These are phyloP conservation scores for Caranx melampygus DNA, from an alignment of 2,113 vertebrate genomes.

Conservation along the genomic window DNA sequence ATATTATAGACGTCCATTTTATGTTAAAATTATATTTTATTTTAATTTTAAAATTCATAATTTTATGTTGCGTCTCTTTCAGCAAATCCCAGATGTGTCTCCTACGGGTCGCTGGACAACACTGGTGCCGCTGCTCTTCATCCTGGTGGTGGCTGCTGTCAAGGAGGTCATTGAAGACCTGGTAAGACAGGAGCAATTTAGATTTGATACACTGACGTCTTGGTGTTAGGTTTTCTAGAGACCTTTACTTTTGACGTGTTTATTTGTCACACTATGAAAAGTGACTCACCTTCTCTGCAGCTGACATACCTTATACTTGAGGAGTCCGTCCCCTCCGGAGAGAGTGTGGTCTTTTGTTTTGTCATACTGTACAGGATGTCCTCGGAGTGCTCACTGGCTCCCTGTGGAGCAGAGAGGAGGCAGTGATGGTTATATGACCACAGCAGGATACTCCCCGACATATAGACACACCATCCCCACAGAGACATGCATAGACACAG, in stretches of 20 bases:
- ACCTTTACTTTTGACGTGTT: not conserved
- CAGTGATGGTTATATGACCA: conserved; percentile 49
- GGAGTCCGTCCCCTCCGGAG: not conserved
- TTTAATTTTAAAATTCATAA: not conserved
- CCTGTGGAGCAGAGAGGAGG: conserved; percentile 36
- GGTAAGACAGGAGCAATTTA: conserved; percentile 83
- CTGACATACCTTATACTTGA: not conserved
- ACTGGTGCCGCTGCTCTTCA: conserved; percentile 96
- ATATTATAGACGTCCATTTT: too few species aligned
- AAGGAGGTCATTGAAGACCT: conserved; percentile 99
- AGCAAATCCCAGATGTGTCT: conserved; percentile 99
- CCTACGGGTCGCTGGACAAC: conserved; percentile 98
- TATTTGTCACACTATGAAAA: not conserved
- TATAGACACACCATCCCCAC: conserved; percentile 32
- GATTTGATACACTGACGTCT: not conserved
- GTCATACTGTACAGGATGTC: conserved; percentile 9
- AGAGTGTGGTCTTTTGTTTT: conserved; percentile 1
- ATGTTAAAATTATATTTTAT: too few species aligned
- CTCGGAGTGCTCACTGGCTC: conserved; percentile 23
- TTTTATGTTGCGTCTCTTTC: conserved; percentile 11
- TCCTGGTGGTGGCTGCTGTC: conserved; percentile 95
- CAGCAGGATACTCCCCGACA: conserved; percentile 51
- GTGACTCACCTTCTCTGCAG: not conserved
- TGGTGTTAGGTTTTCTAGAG: not conserved
- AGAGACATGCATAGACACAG: not conserved